phyloP scores from a whole-genome alignment of 2,797 vertebrate species.

The Mormyrus proboscirostris region DNA sequence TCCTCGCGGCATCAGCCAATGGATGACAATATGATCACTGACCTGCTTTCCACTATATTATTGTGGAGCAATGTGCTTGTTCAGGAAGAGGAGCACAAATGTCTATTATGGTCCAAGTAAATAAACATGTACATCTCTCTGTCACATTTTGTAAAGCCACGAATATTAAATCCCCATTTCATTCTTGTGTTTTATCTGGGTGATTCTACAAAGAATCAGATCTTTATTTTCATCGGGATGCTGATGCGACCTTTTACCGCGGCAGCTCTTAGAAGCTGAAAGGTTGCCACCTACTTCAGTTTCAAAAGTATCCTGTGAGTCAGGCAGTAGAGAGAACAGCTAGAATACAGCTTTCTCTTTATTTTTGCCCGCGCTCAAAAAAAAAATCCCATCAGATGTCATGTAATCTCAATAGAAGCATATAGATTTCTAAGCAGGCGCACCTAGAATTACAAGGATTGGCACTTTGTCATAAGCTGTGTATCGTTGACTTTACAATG shows the following conservation, averaged over 20 bases:
- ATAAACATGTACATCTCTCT: not conserved
- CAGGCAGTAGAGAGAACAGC: not conserved
- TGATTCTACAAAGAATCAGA: not conserved
- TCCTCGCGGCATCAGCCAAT: not conserved
- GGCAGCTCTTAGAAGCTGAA: not conserved
- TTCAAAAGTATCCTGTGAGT: slow-evolving; percentile 8
- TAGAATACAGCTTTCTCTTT: not conserved
- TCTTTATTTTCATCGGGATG: not conserved
- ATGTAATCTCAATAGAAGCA: slow-evolving; percentile 19
- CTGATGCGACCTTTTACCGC: not conserved
- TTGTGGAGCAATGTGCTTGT: not conserved
- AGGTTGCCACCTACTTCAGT: not conserved
- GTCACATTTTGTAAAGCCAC: not conserved
- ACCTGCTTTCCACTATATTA: not conserved
- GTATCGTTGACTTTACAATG: slow-evolving; percentile 13
- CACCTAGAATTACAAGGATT: slow-evolving; percentile 21
- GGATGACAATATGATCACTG: not conserved
- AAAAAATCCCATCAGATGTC: slow-evolving; percentile 13
- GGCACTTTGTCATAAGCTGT: slow-evolving; percentile 16
- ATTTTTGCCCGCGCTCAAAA: slow-evolving; percentile 6
- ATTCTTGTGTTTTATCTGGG: not conserved
- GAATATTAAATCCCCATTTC: not conserved
- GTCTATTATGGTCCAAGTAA: not conserved
- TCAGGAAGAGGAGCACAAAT: not conserved
- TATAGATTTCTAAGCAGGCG: slow-evolving; percentile 22